These are phyloP conservation scores for Bursaphelenchus okinawaensis DNA, from an alignment of 2,888 invertebrate genomes.

Conservation along the genomic window DNA sequence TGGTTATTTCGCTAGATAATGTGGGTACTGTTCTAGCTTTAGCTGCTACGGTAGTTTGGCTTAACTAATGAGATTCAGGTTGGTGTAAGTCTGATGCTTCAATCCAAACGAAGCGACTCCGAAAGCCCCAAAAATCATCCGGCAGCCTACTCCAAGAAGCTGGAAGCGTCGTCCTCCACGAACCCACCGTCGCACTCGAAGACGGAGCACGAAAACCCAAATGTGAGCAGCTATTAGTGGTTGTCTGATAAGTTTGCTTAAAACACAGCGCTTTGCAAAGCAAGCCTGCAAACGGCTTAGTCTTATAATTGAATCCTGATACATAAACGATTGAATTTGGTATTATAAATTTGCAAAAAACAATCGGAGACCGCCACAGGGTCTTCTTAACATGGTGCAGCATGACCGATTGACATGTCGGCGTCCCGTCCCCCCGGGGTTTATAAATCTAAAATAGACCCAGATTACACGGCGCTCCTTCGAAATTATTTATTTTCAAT, in stretches of 20 bases:
- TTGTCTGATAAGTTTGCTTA: background rate
- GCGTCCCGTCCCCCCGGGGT: background rate
- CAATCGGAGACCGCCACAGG: background rate
- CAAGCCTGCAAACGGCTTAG: background rate
- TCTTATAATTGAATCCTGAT: background rate
- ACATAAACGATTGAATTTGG: background rate
- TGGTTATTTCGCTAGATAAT: no score
- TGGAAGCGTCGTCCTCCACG: background rate
- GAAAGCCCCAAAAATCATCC: background rate
- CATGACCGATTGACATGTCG: background rate
- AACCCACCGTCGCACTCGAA: background rate
- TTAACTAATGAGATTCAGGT: conserved; percentile 36
- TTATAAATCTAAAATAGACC: background rate
- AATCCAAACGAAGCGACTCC: conserved; percentile 28
- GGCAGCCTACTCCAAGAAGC: background rate
- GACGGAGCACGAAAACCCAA: background rate
- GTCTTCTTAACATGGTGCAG: background rate
- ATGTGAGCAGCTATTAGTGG: background rate
- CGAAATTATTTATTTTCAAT: background rate
- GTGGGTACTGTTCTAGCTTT: background rate
- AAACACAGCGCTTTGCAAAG: background rate
- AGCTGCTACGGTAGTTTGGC: background rate
- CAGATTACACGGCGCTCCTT: background rate
- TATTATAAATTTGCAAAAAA: background rate
- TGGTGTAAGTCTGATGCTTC: conserved; percentile 54